Conservation (phyloP, 1,140 invertebrate species). For the Thalassaphorura encarpata region DNA sequence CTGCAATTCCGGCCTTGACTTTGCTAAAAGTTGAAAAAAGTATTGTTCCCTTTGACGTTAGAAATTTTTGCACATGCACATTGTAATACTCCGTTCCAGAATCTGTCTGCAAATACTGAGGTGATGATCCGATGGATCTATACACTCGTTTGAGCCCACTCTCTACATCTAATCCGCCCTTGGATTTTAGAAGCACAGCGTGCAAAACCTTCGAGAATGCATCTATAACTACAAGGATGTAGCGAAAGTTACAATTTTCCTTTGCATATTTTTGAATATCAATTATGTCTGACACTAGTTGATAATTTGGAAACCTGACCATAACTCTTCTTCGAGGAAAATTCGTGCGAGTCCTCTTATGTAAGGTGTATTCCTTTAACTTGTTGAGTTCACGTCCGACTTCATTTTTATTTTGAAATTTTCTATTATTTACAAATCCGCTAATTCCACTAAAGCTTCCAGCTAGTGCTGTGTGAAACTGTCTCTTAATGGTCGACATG, state of each 20-base stretch:
- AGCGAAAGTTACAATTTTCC: neutral
- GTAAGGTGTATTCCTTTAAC: neutral
- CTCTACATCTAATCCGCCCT: neutral
- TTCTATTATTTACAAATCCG: neutral
- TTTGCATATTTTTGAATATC: neutral
- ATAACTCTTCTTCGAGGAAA: constrained; percentile 2
- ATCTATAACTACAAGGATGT: constrained; percentile 9
- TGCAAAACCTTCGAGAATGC: constrained; percentile 1
- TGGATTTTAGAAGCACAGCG: constrained; percentile 5
- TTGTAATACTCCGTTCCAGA: constrained; percentile 9
- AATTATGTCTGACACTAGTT: constrained; percentile 1
- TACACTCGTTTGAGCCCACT: constrained; percentile 9
- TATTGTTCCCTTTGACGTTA: constrained; percentile 1
- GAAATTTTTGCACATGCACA: neutral
- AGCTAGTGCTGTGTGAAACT: neutral
- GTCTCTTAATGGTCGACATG: neutral
- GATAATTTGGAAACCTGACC: neutral
- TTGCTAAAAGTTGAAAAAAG: neutral
- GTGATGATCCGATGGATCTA: neutral
- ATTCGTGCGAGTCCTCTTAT: neutral
- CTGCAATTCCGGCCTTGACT: constrained; percentile 6
- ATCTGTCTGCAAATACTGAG: constrained; percentile 2
- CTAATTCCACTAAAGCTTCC: neutral
- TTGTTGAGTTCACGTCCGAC: neutral
- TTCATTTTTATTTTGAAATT: neutral